Evolutionary conservation across 1,140 invertebrate species (phyloP), one percentile per base, ranked within the genome.

Genomic region (Camponotus vicinus): DNA sequence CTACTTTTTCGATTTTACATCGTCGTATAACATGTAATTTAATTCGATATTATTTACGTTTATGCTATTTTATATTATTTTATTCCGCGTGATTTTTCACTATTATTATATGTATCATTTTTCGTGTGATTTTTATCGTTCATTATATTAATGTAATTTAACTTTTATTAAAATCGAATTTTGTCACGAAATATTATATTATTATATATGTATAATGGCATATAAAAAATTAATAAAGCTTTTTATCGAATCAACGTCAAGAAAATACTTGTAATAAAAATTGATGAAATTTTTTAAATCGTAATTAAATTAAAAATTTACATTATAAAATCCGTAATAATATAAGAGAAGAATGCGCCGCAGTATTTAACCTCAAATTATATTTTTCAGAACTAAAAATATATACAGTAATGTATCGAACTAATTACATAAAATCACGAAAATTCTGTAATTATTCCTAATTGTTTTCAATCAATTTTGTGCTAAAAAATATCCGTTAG

Each of bases 271-370:
- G 37, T n/a, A 15, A 5, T 18, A 42, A 75, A 61, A 73, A 73
- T 27, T 37, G n/a, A 27, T 13, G 1, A 67, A 55, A 69, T 21
- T 55, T 69, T 77, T 66, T 55, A 6, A 55, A 55, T 80, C 63
- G 69, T 52, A 52, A 80, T 69, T 69, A 69, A 52, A 18, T 52
- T 7, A 40, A 80, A 69, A 27, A 55, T 18, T 69, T 5, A 55
- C 27, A 18, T 80, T 18, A 80, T 63, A 15, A 8, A 42, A 15
- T 21, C 27, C 49, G 18, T 52, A 18, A 18, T 45, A 34, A 40
- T 21, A 66, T 18, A 9, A 40, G 15, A 52, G 15, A 52, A 15
- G 15, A 18, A 18, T 49, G 49, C 5, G 49, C 49, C 49, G 6
- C 4, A 52, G 5, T 52, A 52, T 18, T 52, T 52, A 52, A 52